Percentiles rank a stretch among this genome's conserved stretches.
Evolutionary conservation across 2,888 invertebrate genomes (phyloP).

Genomic region (Cremastinae sp.): DNA sequence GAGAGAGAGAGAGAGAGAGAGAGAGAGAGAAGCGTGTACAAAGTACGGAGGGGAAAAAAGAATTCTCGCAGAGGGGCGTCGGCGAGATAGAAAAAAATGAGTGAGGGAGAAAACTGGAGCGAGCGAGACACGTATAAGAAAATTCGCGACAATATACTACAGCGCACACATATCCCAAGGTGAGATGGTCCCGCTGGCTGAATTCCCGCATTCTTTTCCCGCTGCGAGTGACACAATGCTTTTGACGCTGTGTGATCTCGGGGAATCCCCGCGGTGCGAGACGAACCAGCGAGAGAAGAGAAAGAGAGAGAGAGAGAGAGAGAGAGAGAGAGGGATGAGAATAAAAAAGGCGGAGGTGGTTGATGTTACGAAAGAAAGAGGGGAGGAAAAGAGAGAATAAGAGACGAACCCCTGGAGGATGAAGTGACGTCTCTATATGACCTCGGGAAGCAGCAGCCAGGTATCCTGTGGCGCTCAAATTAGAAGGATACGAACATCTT

Average conservation of each 20-base stretch:
- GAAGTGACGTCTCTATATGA: slow-evolving; percentile 68
- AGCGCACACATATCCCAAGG: slow-evolving; percentile 19
- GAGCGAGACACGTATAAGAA: background rate
- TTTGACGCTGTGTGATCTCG: slow-evolving; percentile 60
- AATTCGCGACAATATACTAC: slow-evolving; percentile 12
- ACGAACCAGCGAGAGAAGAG: slow-evolving; percentile 18
- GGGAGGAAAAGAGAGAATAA: slow-evolving; percentile 8
- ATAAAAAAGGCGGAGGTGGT: background rate
- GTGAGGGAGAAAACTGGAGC: background rate
- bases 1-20: slow-evolving; percentile 3
- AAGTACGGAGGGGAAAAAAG: background rate
- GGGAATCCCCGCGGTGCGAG: slow-evolving; percentile 54
- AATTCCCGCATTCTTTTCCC: slow-evolving; percentile 60
- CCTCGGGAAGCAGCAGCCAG: slow-evolving; percentile 38
- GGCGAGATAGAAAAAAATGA: background rate
- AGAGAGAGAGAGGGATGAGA: slow-evolving; percentile 1
- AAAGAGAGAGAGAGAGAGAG: slow-evolving; percentile 24
- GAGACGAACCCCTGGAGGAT: slow-evolving; percentile 64
- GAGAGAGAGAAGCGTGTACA: background rate
- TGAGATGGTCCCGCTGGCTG: slow-evolving; percentile 38
- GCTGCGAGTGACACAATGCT: slow-evolving; percentile 66
- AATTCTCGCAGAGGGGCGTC: slow-evolving; percentile 9
- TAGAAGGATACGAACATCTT: slow-evolving; percentile 57
- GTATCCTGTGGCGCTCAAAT: slow-evolving; percentile 67
- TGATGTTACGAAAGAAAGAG: slow-evolving; percentile 18